Evolutionary conservation across 2,888 invertebrate species (phyloP).

Genomic region (Pristionchus mayeri): DNA sequence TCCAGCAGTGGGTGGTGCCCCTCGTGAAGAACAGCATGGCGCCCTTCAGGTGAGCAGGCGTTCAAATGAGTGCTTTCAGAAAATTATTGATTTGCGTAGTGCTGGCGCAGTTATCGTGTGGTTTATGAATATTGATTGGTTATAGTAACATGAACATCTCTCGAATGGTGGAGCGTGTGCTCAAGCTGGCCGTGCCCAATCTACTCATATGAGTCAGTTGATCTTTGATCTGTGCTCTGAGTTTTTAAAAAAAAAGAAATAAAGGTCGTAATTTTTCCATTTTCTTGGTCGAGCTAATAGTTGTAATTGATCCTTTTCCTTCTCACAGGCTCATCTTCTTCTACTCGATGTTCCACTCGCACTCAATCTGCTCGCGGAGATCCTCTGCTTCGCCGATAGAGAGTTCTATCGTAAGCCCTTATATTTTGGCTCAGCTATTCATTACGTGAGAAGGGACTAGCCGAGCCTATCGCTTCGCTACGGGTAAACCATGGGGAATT

Average conservation of each 20-base stretch:
- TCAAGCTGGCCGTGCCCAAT: conserved; percentile 95
- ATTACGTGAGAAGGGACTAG: too few species aligned
- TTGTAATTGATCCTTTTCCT: too few species aligned
- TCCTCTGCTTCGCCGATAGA: conserved; percentile 94
- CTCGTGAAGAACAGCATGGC: conserved; percentile 92
- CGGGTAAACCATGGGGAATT: too few species aligned
- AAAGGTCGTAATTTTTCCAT: neutral
- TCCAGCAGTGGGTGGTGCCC: conserved; percentile 98
- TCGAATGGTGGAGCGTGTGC: conserved; percentile 87
- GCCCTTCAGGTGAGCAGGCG: conserved; percentile 84
- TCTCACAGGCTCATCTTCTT: conserved; percentile 85
- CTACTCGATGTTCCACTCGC: conserved; percentile 94
- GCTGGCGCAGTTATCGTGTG: neutral
- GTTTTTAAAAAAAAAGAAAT: neutral
- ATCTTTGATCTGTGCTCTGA: neutral
- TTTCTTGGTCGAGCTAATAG: neutral
- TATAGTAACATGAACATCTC: conserved; percentile 77
- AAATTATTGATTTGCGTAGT: neutral
- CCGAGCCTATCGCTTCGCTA: too few species aligned
- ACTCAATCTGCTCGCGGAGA: conserved; percentile 91
- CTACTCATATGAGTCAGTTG: conserved; percentile 92
- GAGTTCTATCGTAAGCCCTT: conserved; percentile 95
- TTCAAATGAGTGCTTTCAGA: neutral
- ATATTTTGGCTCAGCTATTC: too few species aligned
- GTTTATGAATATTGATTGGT: conserved; percentile 82